phyloP scores from a whole-genome alignment of 2,113 vertebrate species.

The Isichthys henryi region DNA sequence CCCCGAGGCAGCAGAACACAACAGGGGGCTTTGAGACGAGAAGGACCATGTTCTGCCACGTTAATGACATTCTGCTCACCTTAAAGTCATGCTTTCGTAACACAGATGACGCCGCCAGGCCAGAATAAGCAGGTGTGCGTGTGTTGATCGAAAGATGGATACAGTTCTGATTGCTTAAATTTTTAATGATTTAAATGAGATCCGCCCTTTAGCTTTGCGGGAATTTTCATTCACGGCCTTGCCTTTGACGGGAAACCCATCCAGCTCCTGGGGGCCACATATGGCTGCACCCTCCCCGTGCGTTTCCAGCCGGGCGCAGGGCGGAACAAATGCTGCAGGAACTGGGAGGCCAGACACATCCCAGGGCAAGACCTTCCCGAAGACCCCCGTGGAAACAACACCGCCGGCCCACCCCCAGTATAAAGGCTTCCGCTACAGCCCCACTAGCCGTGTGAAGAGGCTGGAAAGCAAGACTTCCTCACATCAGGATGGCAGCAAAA shows the following conservation, averaged over 20 bases:
- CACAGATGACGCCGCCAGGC: neutral
- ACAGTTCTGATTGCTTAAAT: neutral
- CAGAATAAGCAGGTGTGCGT: neutral
- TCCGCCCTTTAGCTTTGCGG: neutral
- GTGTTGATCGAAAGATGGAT: neutral
- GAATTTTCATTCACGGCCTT: neutral
- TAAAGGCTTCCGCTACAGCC: conserved; percentile 41
- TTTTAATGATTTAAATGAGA: neutral
- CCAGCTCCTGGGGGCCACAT: neutral
- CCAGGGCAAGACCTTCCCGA: conserved; percentile 62
- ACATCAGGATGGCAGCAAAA: conserved; percentile 19
- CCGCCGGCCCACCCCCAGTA: conserved; percentile 6
- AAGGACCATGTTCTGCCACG: neutral
- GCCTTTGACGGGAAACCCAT: neutral
- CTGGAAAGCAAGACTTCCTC: conserved; percentile 21
- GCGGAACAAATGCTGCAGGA: conserved; percentile 64
- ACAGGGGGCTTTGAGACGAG: neutral
- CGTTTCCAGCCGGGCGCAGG: no score
- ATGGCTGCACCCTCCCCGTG: neutral
- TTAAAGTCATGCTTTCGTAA: neutral
- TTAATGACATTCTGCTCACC: neutral
- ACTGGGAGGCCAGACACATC: conserved; percentile 57
- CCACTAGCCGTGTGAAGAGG: conserved; percentile 23
- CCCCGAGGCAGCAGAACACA: neutral
- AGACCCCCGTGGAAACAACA: conserved; percentile 61